phyloP scores from a whole-genome alignment of 1,140 invertebrate genomes.

The Megathymus violae region DNA sequence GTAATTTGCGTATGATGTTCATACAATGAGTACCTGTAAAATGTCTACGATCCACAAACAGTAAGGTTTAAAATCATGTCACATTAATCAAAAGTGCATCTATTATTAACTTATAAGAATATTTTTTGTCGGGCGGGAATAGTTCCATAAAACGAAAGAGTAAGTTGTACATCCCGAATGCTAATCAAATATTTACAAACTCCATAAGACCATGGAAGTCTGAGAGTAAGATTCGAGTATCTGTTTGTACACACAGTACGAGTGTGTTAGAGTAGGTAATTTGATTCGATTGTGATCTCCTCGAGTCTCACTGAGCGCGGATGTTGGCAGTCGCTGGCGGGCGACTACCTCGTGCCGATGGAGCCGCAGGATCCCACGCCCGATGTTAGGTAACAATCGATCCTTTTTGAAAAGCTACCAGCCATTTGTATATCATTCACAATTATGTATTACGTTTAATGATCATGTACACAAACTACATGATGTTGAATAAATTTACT shows the following conservation, averaged over 20 bases:
- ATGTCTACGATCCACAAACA: too few species aligned
- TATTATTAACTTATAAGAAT: too few species aligned
- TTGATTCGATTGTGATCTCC: constrained; percentile 52
- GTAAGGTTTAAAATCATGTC: too few species aligned
- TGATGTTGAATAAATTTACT: background rate
- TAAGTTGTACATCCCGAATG: too few species aligned
- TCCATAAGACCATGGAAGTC: constrained; percentile 35
- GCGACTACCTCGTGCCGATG: constrained; percentile 82
- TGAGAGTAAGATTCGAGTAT: background rate
- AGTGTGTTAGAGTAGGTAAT: constrained; percentile 9
- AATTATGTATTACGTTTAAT: too few species aligned
- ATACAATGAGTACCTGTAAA: too few species aligned
- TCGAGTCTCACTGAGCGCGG: constrained; percentile 67
- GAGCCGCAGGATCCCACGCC: constrained; percentile 65
- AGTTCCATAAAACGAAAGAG: too few species aligned
- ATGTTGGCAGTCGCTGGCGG: constrained; percentile 77
- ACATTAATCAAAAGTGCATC: too few species aligned
- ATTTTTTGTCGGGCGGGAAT: too few species aligned
- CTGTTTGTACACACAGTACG: background rate
- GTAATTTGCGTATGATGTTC: too few species aligned
- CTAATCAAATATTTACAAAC: too few species aligned
- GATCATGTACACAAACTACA: too few species aligned
- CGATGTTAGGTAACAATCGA: constrained; percentile 67
- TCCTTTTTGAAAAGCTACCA: constrained; percentile 25
- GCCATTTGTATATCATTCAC: constrained; percentile 1